These are phyloP conservation scores for Watsonalla binaria DNA, from an alignment of 2,888 invertebrate genomes.

Conservation along the genomic window DNA sequence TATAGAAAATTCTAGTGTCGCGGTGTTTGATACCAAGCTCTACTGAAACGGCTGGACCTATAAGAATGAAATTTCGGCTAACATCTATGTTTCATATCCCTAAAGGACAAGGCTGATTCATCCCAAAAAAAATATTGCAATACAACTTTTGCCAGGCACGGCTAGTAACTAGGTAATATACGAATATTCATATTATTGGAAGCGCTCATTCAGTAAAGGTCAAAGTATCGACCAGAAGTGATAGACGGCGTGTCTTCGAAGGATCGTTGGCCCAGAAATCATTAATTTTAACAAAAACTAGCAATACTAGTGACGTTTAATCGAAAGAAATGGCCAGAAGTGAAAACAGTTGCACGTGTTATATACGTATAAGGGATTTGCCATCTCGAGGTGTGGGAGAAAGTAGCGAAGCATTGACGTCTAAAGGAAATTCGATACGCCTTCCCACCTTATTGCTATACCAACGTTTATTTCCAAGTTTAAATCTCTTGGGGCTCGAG, in stretches of 20 bases:
- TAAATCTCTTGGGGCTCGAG: background rate
- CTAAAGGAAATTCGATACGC: conserved; percentile 25
- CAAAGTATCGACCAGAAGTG: background rate
- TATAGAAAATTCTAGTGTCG: no score
- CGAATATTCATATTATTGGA: background rate
- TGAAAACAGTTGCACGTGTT: conserved; percentile 19
- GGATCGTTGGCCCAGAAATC: background rate
- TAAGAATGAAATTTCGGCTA: no score
- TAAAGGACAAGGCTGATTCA: no score
- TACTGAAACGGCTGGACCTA: no score
- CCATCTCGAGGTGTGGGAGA: conserved; percentile 32
- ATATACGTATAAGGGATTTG: conserved; percentile 22
- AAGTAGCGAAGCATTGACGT: conserved; percentile 29
- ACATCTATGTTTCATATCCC: no score
- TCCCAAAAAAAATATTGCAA: no score
- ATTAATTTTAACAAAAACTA: no score
- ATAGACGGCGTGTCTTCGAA: background rate
- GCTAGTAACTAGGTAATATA: background rate
- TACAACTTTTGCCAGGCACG: no score
- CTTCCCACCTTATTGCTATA: conserved; percentile 10
- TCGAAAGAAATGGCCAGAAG: conserved; percentile 19
- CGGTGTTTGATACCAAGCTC: no score
- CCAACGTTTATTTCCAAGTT: background rate
- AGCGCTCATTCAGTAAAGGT: background rate
- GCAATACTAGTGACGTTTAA: conserved; percentile 12